Conservation (phyloP, 2,797 vertebrate genomes). For the Chaenodraco wilsoni region DNA sequence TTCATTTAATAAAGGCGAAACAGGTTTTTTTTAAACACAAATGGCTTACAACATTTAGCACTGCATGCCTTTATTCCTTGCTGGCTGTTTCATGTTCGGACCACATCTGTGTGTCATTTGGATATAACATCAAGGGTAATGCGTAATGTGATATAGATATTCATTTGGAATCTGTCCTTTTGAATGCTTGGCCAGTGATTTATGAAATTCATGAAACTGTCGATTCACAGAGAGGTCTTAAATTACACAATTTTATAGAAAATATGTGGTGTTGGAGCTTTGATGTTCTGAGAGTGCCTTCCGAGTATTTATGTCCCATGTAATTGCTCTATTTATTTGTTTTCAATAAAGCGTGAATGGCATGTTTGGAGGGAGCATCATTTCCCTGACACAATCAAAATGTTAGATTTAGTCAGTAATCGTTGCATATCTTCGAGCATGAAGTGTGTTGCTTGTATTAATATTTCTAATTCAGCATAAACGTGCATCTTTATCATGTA, state of each 20-base stretch:
- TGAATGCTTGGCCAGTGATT: constrained; percentile 19
- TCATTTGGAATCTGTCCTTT: constrained; percentile 27
- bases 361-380: constrained; percentile 2
- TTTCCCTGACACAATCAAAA: not conserved
- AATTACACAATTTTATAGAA: not conserved
- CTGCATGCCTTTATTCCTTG: not conserved
- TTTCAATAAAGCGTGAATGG: constrained; percentile 8
- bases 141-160: constrained; percentile 27
- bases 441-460: constrained; percentile 9
- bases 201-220: constrained; percentile 17
- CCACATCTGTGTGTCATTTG: constrained; percentile 13
- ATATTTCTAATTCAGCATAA: constrained; percentile 28
- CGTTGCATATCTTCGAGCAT: constrained; percentile 8
- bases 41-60: not conserved
- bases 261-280: constrained; percentile 1
- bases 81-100: not conserved
- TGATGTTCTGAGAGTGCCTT: constrained; percentile 1
- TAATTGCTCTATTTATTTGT: constrained; percentile 17
- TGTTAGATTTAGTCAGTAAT: constrained; percentile 9
- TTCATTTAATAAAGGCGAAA: not conserved
- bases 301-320: not conserved
- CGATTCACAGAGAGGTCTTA: constrained; percentile 13
- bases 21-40: not conserved
- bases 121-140: constrained; percentile 31
- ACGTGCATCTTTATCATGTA: constrained; percentile 27